A percentile compares a stretch with the other conserved stretches of the same genome.
Conservation (phyloP, 2,797 vertebrate genomes). For the Poecilia velifera region DNA sequence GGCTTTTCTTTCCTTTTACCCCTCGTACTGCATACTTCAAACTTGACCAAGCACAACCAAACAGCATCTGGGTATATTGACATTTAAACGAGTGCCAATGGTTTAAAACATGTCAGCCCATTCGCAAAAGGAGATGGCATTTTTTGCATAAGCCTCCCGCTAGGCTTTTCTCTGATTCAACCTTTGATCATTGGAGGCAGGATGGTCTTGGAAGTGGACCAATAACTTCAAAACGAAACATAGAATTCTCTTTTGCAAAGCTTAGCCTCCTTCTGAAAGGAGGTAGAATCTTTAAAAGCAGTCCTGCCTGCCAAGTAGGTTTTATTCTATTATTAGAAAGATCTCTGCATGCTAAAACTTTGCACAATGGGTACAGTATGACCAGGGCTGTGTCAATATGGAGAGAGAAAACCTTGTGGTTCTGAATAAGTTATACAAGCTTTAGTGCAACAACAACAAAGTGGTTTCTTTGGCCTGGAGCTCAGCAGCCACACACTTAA, state of each 20-base stretch:
- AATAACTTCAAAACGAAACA: constrained; percentile 83
- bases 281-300: constrained; percentile 77
- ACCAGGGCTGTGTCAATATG: constrained; percentile 53
- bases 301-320: constrained; percentile 67
- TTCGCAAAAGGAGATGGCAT: constrained; percentile 75
- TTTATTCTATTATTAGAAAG: constrained; percentile 75
- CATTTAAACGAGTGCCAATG: constrained; percentile 72
- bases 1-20: constrained; percentile 30
- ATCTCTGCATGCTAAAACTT: constrained; percentile 44
- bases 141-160: constrained; percentile 81
- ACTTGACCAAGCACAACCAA: constrained; percentile 74
- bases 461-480: constrained; percentile 69
- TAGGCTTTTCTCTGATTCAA: constrained; percentile 76
- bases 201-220: constrained; percentile 81
- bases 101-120: constrained; percentile 62
- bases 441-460: constrained; percentile 74
- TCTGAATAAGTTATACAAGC: constrained; percentile 65
- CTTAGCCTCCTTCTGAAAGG: constrained; percentile 64
- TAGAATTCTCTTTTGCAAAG: constrained; percentile 74
- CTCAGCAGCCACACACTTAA: constrained; percentile 83
- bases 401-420: constrained; percentile 57
- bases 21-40: constrained; percentile 68
- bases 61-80: constrained; percentile 72
- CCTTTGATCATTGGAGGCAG: constrained; percentile 84
- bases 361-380: constrained; percentile 72